Evolutionary conservation across 2,797 vertebrate genomes (phyloP), one percentile per base, ranked within the genome.

Genomic region (Varecia variegata): DNA sequence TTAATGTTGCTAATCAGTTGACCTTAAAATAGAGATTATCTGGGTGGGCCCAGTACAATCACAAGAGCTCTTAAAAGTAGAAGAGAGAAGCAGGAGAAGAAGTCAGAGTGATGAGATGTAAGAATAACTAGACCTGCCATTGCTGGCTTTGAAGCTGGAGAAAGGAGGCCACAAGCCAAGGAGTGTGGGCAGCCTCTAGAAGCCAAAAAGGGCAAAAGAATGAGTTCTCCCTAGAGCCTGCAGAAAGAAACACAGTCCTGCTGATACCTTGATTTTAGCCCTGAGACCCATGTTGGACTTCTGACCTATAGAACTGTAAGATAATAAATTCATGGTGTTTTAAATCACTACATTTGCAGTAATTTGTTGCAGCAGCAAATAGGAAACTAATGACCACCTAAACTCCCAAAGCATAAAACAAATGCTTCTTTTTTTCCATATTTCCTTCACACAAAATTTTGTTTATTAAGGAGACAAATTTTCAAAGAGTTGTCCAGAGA

Each of bases 391-490:
- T 23, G 40, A 84, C 25, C 52, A 32, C 10, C 6, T 68, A 82
- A 77, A 88, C 2, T 71, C 47, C 50, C 40, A 80, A 82, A 79
- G 4, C 38, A 86, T 80, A 88, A 88, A 94, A 62, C 25, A 27
- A 88, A 20, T 73, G 15, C 54, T 83, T 67, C 62, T 35, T 77
- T 68, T 89, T 27, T 80, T 43, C 47, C 67, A 62, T 56, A 68
- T 93, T 81, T 88, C 56, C 68, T 92, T 93, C 35, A 86, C 5
- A 45, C 2, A 52, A 93, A 92, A 20, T 90, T 88, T 74, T 74
- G 0, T 73, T 87, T 79, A 79, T 12, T 20, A 32, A 84, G n/a
- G 45, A 96, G 7, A 45, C 3, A 77, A 80, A 80, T 5, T 14
- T 32, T 85, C 20, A 71, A 21, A 40, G 2, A 68, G 35, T 68